Evolutionary conservation across 1,140 invertebrate genomes (phyloP).

Genomic region (Drosophila tristis): DNA sequence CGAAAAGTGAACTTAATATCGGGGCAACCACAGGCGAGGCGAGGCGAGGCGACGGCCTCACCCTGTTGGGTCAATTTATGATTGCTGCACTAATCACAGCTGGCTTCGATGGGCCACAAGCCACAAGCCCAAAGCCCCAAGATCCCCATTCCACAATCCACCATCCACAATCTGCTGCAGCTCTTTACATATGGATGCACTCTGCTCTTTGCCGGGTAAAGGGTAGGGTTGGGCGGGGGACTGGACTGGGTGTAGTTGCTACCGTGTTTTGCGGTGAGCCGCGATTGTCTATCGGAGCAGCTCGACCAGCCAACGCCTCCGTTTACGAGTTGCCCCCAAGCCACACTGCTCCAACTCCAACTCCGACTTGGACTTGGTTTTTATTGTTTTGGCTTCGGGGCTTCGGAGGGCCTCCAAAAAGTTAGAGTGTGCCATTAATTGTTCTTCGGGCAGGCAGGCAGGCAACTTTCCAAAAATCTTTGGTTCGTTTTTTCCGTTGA

Average conservation of each 20-base stretch:
- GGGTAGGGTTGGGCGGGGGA: not conserved
- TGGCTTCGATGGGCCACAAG: constrained; percentile 39
- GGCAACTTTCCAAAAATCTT: constrained; percentile 71
- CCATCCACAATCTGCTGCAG: constrained; percentile 22
- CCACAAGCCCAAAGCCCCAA: not conserved
- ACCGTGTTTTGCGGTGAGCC: constrained; percentile 44
- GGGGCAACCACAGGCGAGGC: constrained; percentile 39
- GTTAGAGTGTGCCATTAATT: constrained; percentile 77
- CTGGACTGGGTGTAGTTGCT: constrained; percentile 26
- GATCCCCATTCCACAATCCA: not conserved
- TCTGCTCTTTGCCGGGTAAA: not conserved
- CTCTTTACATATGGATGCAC: constrained; percentile 25
- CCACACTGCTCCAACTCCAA: not conserved
- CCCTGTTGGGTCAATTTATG: constrained; percentile 67
- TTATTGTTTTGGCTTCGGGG: constrained; percentile 55
- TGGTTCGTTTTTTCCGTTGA: constrained; percentile 60
- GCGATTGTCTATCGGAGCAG: constrained; percentile 42
- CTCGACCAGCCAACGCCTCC: constrained; percentile 22
- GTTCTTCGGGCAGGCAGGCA: constrained; percentile 28
- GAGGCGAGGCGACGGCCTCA: constrained; percentile 22
- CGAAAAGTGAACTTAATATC: constrained; percentile 57
- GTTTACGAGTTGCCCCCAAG: not conserved
- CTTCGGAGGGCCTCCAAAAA: constrained; percentile 8
- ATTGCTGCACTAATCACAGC: constrained; percentile 73
- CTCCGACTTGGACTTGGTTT: constrained; percentile 25